These are phyloP conservation scores for Pandemis corylana DNA, from an alignment of 2,888 invertebrate species.

Conservation along the genomic window DNA sequence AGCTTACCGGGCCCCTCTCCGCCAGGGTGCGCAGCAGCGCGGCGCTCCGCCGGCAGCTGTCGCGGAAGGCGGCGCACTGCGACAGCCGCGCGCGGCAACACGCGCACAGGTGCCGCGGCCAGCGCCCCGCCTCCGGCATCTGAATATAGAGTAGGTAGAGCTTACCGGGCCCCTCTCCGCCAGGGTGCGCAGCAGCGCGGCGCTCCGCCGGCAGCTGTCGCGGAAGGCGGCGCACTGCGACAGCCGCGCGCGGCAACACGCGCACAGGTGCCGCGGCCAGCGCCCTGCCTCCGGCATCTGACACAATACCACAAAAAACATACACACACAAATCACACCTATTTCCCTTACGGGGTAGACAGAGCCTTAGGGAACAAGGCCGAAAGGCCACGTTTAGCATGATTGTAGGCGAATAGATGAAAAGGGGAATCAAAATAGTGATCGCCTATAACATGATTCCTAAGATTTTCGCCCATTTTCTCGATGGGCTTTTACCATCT, in stretches of 20 bases:
- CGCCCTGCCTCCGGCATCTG: not conserved
- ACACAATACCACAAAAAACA: too few relatives aligned
- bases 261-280: not conserved
- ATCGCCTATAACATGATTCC: too few relatives aligned
- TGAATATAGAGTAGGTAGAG: too few relatives aligned
- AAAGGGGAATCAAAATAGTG: too few relatives aligned
- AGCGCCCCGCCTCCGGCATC: not conserved
- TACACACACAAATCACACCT: too few relatives aligned
- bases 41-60: not conserved
- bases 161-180: not conserved
- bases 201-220: not conserved
- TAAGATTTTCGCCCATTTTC: too few relatives aligned
- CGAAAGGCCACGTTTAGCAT: too few relatives aligned
- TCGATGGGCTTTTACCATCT: too few relatives aligned
- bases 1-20: not conserved
- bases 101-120: not conserved
- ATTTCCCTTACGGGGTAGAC: too few relatives aligned
- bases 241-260: not conserved
- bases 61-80: not conserved
- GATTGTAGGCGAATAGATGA: too few relatives aligned
- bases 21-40: not conserved
- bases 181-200: not conserved
- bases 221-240: constrained; percentile 1
- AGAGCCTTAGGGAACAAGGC: too few relatives aligned
- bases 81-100: not conserved